Evolutionary conservation across 2,888 invertebrate species (phyloP), one percentile per base, ranked within the genome.

Genomic region (Conistra vaccinii): DNA sequence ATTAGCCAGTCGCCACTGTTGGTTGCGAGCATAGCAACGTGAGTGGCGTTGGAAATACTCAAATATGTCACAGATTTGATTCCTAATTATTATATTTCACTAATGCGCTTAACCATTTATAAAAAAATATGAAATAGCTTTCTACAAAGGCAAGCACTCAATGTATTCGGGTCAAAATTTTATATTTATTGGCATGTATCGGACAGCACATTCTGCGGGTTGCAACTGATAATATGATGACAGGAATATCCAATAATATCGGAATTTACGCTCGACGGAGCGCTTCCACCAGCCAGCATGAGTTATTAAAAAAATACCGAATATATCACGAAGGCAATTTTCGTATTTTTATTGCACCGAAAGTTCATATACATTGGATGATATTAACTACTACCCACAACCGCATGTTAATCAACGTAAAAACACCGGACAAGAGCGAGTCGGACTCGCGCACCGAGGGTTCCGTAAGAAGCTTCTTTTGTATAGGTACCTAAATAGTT

Each of bases 151-250:
- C 26, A 3, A 17, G 17, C n/a, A 39, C 14, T 55, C 70, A 48
- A 23, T 48, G 14, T n/a, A 17, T 35, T 69, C 1, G 53, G 4
- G 14, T 29, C n/a, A n/a, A n/a, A n/a, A n/a, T n/a, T n/a, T n/a
- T n/a, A n/a, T n/a, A n/a, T n/a, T n/a, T n/a, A n/a, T n/a, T 29
- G 29, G 29, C 3, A 53, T 74, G 69, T 48, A 79, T 57, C 20
- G 10, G 55, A n/a, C 0, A 45, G 14, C n/a, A 29, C 7, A 29
- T 69, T 75, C 20, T 70, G 17, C 14, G 20, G 29, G 26, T 48
- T 20, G 20, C 71, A 69, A 23, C 55, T n/a, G 80, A 45, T 66
- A 78, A 45, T 23, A 53, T 23, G 3, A 5, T 42, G 51, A 10
- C 32, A 53, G 5, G 32, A 69, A 69, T 17, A 72, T 55, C 29